Conservation (phyloP, 2,797 vertebrate species). For the Gadopsis bispinosus region DNA sequence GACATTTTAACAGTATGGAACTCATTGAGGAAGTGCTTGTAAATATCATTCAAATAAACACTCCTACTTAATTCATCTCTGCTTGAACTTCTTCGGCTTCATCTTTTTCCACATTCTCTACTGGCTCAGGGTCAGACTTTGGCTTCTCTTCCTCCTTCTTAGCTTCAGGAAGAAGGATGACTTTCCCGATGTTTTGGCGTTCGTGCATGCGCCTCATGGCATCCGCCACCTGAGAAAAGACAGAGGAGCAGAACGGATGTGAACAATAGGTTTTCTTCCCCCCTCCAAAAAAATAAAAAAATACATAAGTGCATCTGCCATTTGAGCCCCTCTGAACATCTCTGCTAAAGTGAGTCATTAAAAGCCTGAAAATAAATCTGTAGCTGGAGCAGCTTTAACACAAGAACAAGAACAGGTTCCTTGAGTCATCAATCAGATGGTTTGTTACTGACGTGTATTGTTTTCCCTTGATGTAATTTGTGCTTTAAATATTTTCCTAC, state of each 20-base stretch:
- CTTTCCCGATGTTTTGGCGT: constrained; percentile 88
- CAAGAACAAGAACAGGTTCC: neutral
- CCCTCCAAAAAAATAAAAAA: neutral
- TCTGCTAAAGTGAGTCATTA: neutral
- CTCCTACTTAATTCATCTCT: constrained; percentile 72
- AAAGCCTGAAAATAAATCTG: neutral
- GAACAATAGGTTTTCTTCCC: neutral
- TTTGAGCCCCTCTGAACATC: neutral
- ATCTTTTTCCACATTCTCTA: constrained; percentile 76
- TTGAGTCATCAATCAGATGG: neutral
- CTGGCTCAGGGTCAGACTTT: constrained; percentile 77
- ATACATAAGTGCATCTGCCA: accelerated
- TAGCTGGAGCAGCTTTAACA: neutral
- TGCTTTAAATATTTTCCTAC: neutral
- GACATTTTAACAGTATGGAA: constrained; percentile 30
- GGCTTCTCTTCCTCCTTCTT: constrained; percentile 82
- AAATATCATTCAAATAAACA: constrained; percentile 39
- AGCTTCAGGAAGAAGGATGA: constrained; percentile 90
- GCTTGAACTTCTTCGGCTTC: constrained; percentile 76
- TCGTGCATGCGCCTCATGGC: constrained; percentile 85
- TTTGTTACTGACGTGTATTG: neutral
- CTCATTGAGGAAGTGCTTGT: constrained; percentile 42
- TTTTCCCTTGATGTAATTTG: neutral
- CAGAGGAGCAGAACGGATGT: constrained; percentile 15
- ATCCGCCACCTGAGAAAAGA: constrained; percentile 73